These are phyloP conservation scores for Drosophila repleta DNA, from an alignment of 1,140 invertebrate species.

Conservation along the genomic window DNA sequence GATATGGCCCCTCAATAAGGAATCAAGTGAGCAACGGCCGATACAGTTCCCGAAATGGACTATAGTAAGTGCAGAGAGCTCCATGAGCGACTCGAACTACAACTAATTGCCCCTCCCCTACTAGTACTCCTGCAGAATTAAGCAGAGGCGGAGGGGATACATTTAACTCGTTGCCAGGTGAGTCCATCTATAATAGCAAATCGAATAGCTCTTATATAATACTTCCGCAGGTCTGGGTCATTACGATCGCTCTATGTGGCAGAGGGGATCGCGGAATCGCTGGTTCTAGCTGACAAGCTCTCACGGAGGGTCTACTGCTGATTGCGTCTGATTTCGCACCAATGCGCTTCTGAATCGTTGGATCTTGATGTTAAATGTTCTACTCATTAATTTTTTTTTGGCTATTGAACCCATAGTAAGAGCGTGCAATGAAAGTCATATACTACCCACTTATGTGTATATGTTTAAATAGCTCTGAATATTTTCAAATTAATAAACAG, in stretches of 20 bases:
- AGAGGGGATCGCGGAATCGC: not conserved
- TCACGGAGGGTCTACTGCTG: not conserved
- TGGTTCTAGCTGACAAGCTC: not conserved
- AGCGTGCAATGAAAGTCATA: not conserved
- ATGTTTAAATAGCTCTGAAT: no score
- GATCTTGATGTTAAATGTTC: constrained; percentile 9
- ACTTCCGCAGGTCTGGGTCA: not conserved
- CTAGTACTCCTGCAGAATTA: not conserved
- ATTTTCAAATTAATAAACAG: no score
- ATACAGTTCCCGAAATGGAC: constrained; percentile 14
- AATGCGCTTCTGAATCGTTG: not conserved
- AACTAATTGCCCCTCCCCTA: no score
- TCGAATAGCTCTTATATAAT: not conserved
- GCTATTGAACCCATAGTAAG: not conserved
- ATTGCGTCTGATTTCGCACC: not conserved
- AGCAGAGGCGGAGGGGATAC: constrained; percentile 3
- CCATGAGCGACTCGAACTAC: no score
- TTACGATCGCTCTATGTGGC: not conserved
- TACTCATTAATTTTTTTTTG: constrained; percentile 1
- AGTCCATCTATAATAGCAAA: not conserved
- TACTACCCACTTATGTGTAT: no score
- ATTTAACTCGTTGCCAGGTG: constrained; percentile 5
- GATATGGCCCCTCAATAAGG: not conserved
- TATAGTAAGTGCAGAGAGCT: constrained; percentile 8
- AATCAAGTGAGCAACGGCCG: not conserved